These are phyloP conservation scores for Pagetopsis macropterus DNA, from an alignment of 2,797 vertebrate genomes.

Conservation along the genomic window DNA sequence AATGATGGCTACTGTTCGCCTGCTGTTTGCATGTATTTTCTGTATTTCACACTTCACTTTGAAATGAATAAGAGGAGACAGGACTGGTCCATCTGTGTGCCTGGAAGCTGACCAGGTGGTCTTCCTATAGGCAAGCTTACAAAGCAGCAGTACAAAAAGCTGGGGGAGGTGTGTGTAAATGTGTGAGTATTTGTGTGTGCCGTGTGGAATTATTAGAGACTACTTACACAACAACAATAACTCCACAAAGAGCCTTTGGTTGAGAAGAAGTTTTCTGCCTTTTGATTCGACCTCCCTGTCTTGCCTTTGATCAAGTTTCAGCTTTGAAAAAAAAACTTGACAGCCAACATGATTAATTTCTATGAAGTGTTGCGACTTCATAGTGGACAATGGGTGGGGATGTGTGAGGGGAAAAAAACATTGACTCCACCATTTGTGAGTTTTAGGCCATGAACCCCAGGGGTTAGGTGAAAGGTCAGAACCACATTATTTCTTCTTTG, in stretches of 20 bases:
- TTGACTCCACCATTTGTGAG: slow-evolving; percentile 24
- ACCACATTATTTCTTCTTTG: slow-evolving; percentile 41
- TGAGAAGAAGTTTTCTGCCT: slow-evolving; percentile 18
- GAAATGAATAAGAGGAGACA: slow-evolving; percentile 61
- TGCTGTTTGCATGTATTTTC: slow-evolving; percentile 45
- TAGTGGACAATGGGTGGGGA: slow-evolving; percentile 13
- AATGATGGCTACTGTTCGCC: slow-evolving; percentile 12
- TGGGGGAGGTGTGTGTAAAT: slow-evolving; percentile 46
- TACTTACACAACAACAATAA: slow-evolving; percentile 46
- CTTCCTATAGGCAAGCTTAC: slow-evolving; percentile 52
- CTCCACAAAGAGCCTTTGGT: slow-evolving; percentile 34
- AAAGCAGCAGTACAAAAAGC: slow-evolving; percentile 34
- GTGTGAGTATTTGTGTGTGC: slow-evolving; percentile 36
- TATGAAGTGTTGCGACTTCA: slow-evolving; percentile 46
- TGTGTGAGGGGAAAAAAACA: slow-evolving; percentile 12
- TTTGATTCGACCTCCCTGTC: slow-evolving; percentile 29
- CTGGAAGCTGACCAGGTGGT: slow-evolving; percentile 73
- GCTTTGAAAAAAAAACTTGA: slow-evolving; percentile 29
- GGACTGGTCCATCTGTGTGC: slow-evolving; percentile 67
- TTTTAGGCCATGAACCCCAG: slow-evolving; percentile 47
- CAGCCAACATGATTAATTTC: slow-evolving; percentile 59
- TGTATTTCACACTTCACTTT: slow-evolving; percentile 59
- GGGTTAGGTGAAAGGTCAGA: slow-evolving; percentile 56
- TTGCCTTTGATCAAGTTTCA: slow-evolving; percentile 44
- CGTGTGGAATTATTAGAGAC: slow-evolving; percentile 46